Conservation (phyloP, 2,113 vertebrate genomes). For the Anhinga anhinga region DNA sequence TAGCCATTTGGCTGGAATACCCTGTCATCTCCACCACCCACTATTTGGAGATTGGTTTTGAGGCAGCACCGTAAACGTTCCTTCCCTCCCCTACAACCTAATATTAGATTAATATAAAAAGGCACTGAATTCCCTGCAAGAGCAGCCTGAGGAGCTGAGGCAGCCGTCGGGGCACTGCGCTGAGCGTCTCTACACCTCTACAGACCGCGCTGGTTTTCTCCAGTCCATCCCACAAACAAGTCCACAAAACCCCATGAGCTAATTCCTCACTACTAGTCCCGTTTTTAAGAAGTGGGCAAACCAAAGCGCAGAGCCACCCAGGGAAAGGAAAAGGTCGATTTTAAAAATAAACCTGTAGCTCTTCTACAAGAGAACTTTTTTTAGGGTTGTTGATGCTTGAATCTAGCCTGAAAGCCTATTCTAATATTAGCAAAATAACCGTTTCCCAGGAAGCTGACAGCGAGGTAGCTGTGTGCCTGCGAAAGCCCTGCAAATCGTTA, state of each 20-base stretch:
- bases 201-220: neutral
- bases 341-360: conserved; percentile 59
- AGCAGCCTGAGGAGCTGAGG: neutral
- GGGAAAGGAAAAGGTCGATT: conserved; percentile 44
- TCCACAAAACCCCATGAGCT: neutral
- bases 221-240: neutral
- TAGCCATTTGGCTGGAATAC: conserved; percentile 23
- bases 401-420: neutral
- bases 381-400: conserved; percentile 10
- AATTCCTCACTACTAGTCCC: neutral
- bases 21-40: conserved; percentile 28
- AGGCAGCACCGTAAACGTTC: neutral
- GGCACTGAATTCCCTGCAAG: neutral
- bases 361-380: conserved; percentile 19
- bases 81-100: conserved; percentile 12
- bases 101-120: conserved; percentile 55
- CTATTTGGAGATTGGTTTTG: conserved; percentile 34
- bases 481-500: neutral
- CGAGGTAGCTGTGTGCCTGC: neutral
- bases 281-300: neutral
- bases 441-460: neutral
- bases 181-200: neutral
- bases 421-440: conserved; percentile 43
- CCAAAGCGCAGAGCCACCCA: conserved; percentile 1
- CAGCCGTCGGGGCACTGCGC: neutral